phyloP scores from a whole-genome alignment of 2,888 invertebrate genomes.

The Matsumyia berberina region DNA sequence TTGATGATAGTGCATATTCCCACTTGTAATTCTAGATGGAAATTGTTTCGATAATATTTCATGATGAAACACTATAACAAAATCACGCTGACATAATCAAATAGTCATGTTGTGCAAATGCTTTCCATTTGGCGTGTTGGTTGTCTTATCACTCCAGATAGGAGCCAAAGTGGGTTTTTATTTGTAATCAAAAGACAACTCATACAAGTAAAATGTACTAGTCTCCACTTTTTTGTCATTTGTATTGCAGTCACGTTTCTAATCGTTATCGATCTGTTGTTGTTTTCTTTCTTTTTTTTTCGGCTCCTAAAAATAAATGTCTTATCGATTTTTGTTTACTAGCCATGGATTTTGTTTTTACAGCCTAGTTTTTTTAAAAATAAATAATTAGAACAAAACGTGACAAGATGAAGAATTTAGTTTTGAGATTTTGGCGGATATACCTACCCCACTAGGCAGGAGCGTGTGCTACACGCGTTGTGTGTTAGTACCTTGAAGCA shows the following conservation, averaged over 20 bases:
- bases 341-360: not conserved
- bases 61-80: not conserved
- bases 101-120: constrained; percentile 1
- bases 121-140: not conserved
- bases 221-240: not conserved
- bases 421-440: not conserved
- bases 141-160: constrained; percentile 1
- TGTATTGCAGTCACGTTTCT: constrained; percentile 24
- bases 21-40: too few species aligned
- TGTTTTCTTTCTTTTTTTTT: not conserved
- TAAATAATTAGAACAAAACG: not conserved
- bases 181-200: not conserved
- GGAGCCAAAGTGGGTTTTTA: not conserved
- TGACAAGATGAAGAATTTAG: not conserved
- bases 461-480: not conserved
- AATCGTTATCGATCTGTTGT: constrained; percentile 2
- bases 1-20: too few species aligned
- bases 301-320: constrained; percentile 16
- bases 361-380: not conserved
- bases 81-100: not conserved
- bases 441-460: not conserved
- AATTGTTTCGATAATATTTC: too few species aligned
- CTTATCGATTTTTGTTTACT: not conserved
- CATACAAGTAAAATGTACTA: not conserved
- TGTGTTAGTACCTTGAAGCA: not conserved